Evolutionary conservation across 2,888 invertebrate species (phyloP), one percentile per base, ranked within the genome.

Genomic region (Cryptops parisi): DNA sequence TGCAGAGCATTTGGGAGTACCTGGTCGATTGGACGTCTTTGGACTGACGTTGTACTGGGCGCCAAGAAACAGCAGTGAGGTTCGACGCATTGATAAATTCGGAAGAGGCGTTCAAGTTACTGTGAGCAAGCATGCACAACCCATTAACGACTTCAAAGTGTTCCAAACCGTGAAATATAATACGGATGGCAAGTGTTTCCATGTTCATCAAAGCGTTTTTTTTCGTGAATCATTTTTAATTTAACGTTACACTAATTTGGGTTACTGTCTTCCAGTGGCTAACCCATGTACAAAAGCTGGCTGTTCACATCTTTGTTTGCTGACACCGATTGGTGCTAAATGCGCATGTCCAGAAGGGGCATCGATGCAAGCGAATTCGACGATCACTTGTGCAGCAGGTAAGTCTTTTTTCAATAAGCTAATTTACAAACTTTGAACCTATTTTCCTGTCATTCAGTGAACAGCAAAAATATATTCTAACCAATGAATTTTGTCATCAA

Each of bases 41-140:
- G 96, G 94, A 70, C 88, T 85, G 23, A 79, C 81, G 56, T 67
- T 97, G 60, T 96, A 83, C 71, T 96, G 93, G 94, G 78, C 88
- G 15, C 88, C 93, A 0, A 76, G 83, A 53, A 84, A 87, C 62
- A 80, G 83, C 0, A 91, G 93, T 1, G 88, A 90, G 64, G 73
- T 97, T 5, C 74, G 87, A 47, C 77, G 79, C 21, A 90, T 93
- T 68, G 94, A 97, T 69, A 97, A 97, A 74, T 97, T 97, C 70
- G 97, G 96, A 0, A 75, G 93, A 47, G 94, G 94, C 15, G 87
- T 93, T 57, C 84, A 88, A 40, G 82, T 84, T 44, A 74, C 81
- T 1, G 74, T 97, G 21, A 82, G 87, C 57, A 81, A 80, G 62
- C 84, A 52, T 45, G 52, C 52, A 1, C 52, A 52, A 12, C 26